Conservation (phyloP, 2,797 vertebrate genomes). For the Microcaecilia unicolor region DNA sequence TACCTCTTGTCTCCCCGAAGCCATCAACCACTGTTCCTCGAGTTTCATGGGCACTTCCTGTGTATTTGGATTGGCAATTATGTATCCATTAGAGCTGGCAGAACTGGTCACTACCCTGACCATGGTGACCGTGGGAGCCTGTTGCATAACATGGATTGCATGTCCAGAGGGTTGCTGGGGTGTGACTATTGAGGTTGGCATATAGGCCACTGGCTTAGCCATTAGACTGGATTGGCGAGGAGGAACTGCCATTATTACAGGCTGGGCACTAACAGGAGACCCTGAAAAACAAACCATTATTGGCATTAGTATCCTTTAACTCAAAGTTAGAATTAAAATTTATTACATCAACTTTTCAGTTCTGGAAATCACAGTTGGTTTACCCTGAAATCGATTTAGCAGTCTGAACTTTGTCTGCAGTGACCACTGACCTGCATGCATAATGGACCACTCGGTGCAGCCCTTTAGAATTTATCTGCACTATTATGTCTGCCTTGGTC, state of each 20-base stretch:
- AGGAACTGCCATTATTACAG: conserved; percentile 88
- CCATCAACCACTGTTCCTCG: conserved; percentile 61
- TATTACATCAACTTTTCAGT: too few relatives aligned
- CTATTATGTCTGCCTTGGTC: too few relatives aligned
- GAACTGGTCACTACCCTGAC: conserved; percentile 79
- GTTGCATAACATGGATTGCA: conserved; percentile 81
- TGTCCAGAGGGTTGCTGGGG: conserved; percentile 67
- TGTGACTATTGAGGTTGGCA: conserved; percentile 74
- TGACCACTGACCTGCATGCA: too few relatives aligned
- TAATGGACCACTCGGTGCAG: too few relatives aligned
- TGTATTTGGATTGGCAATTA: conserved; percentile 55
- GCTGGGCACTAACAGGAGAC: conserved; percentile 86
- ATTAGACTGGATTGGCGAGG: conserved; percentile 61
- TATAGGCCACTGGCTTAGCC: conserved; percentile 78
- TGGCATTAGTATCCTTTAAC: too few relatives aligned
- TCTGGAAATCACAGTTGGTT: too few relatives aligned
- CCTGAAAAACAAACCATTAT: conserved; percentile 43
- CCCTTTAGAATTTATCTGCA: too few relatives aligned
- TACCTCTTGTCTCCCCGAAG: conserved; percentile 51
- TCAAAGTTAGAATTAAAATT: too few relatives aligned
- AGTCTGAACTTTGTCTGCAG: too few relatives aligned
- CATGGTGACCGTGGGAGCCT: conserved; percentile 85
- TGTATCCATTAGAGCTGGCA: conserved; percentile 81
- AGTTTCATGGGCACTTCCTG: conserved; percentile 24
- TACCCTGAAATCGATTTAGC: too few relatives aligned